Evolutionary conservation across 1,140 invertebrate genomes (phyloP), one percentile per base, ranked within the genome.

Genomic region (Cryptotermes secundus): DNA sequence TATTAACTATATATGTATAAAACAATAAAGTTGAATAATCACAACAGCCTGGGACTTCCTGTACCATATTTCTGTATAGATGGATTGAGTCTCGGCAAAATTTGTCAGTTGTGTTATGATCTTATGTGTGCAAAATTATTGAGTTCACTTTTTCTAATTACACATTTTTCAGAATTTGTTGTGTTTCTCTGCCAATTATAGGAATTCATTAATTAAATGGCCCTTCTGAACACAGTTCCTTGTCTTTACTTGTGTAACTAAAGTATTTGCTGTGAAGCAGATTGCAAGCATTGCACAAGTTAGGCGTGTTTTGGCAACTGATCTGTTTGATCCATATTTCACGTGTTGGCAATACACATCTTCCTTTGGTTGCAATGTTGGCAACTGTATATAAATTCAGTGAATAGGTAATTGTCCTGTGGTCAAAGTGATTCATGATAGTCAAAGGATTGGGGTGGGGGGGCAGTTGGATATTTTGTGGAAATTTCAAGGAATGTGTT

Each of bases 231-330:
- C 14, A 0, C 3, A 22, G 19, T 14, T 22, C 12, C 16, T 49
- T 19, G 45, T 19, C 3, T 49, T 1, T 22, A 49, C 14, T 22
- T 19, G 22, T 49, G 45, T 1, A 49, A 49, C 45, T 0, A 1
- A 19, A 6, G 4, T 38, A 6, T 38, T 38, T 49, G 16, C 16
- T 42, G 16, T 49, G 45, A 49, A 72, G 59, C 59, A 72, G 59
- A 72, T 72, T 72, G 59, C 59, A 6, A 72, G 14, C 59, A 72
- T 72, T 72, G 59, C 59, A 72, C 59, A 72, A 72, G 59, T 72
- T 72, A 72, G 59, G n/a, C n/a, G 59, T 72, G 59, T 72, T 9
- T 72, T 72, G 59, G 59, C 59, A 72, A 72, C 59, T 31, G n/a
- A 22, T 72, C 24, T 59, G 59, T 72, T 72, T 72, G 26, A 72